phyloP scores from a whole-genome alignment of 2,113 vertebrate species.

The Myotis brandtii region DNA sequence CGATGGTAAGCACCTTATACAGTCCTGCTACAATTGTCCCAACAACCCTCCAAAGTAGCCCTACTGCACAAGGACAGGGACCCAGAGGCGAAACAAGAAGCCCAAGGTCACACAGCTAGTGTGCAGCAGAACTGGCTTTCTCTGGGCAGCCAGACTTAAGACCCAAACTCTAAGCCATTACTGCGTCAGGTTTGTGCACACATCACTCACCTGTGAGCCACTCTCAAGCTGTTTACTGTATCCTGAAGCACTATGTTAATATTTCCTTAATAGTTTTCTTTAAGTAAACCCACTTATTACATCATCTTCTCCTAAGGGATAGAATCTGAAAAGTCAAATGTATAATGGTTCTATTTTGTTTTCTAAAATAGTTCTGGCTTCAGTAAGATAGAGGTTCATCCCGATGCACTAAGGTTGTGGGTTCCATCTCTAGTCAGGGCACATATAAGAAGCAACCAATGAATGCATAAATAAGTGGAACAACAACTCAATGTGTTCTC shows the following conservation, averaged over 20 bases:
- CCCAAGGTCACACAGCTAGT: not conserved
- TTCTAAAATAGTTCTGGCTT: not conserved
- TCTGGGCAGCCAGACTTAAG: not conserved
- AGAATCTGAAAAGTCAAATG: not conserved
- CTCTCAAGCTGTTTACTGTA: not conserved
- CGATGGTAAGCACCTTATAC: not conserved
- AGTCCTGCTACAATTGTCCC: not conserved
- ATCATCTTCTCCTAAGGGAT: not conserved
- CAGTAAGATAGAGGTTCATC: not conserved
- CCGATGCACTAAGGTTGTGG: not conserved
- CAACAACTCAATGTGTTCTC: not conserved
- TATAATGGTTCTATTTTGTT: not conserved
- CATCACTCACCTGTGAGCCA: not conserved
- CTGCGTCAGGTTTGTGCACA: fast-evolving
- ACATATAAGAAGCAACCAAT: not conserved
- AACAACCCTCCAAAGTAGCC: not conserved
- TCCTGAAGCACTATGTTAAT: not conserved
- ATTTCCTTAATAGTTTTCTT: not conserved
- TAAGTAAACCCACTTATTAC: not conserved
- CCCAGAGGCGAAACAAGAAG: not conserved
- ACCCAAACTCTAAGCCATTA: not conserved
- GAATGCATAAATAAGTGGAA: not conserved
- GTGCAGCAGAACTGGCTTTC: fast-evolving
- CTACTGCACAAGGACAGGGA: not conserved
- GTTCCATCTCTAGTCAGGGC: not conserved